Percentiles rank a stretch among this genome's conserved stretches.
Conservation (phyloP, 2,113 vertebrate genomes). For the Jaculus jaculus region DNA sequence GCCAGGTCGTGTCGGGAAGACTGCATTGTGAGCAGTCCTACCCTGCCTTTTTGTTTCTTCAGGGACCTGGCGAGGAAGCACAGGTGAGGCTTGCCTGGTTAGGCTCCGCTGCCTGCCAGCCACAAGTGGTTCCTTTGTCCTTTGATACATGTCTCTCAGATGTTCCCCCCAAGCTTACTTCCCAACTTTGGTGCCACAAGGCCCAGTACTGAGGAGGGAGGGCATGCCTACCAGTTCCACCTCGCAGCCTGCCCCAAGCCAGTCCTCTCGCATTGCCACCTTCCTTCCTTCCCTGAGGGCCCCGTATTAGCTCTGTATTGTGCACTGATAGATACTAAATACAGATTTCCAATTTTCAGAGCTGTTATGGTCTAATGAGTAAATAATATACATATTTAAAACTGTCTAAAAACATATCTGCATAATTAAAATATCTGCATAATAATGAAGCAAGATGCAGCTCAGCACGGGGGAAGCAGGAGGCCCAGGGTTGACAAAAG, state of each 20-base stretch:
- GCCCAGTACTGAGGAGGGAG: too few relatives aligned
- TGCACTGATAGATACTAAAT: conserved; percentile 76
- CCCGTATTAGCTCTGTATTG: conserved; percentile 54
- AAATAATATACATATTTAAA: conserved; percentile 84
- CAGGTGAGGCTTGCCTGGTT: background rate
- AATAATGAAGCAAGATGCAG: conserved; percentile 72
- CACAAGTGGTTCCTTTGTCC: background rate
- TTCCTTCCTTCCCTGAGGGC: background rate
- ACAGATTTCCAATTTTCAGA: conserved; percentile 81
- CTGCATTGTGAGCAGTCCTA: too few relatives aligned
- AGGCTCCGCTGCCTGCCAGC: background rate
- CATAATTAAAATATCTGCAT: conserved; percentile 81
- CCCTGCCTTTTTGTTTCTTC: too few relatives aligned
- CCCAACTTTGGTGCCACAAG: background rate
- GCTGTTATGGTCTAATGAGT: conserved; percentile 82
- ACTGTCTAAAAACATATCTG: conserved; percentile 82
- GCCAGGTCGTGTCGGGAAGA: too few relatives aligned
- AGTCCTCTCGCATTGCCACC: background rate
- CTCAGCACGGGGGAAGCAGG: conserved; percentile 32
- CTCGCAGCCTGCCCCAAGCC: background rate
- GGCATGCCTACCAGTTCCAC: background rate
- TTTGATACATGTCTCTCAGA: background rate
- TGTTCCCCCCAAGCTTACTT: background rate
- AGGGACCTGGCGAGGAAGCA: too few relatives aligned
- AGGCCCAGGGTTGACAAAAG: conserved; percentile 24